Evolutionary conservation across 2,113 vertebrate species (phyloP), one percentile per base, ranked within the genome.

Genomic region (Mustela lutreola): DNA sequence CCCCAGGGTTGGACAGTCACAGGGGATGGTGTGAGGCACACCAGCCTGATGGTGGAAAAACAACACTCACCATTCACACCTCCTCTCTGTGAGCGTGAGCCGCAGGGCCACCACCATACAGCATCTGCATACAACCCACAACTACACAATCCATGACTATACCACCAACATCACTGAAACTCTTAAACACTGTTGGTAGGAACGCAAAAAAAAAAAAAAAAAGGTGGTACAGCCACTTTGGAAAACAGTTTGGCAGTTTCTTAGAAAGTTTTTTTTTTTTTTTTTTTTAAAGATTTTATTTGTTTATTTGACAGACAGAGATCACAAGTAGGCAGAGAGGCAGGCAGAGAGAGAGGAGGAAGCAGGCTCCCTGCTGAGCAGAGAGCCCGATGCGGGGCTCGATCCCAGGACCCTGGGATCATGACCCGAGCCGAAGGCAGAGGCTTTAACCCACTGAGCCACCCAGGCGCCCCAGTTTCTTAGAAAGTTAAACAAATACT

Each of bases 191-290:
- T 33, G 28, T 18, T 56, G 58, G 26, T 5, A 80, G 21, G 21
- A 95, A 90, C 63, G 39, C 33, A 94, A 91, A 92, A 45, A 45
- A 48, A 48, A 48, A 48, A 48, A 45, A 45, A 45, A 48, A 50
- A 18, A 75, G 75, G 67, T 70, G 65, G 39, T 53, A 73, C 5
- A 63, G 53, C n/a, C 45, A 89, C 62, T n/a, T n/a, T 58, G 45
- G 48, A 75, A 94, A 76, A 92, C 45, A 91, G 65, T 42, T 33
- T 67, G 83, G 75, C 31, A 70, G 76, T 67, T 91, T 92, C 75
- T 70, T 62, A 76, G 9, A 8, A 95, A 78, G 15, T 56, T 94
- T n/a, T n/a, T n/a, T n/a, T n/a, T n/a, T n/a, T n/a, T n/a, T n/a
- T n/a, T n/a, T n/a, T n/a, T n/a, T n/a, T n/a, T n/a, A n/a, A n/a